Evolutionary conservation across 2,113 vertebrate genomes (phyloP), one percentile per base, ranked within the genome.

Genomic region (Pitta sordida): DNA sequence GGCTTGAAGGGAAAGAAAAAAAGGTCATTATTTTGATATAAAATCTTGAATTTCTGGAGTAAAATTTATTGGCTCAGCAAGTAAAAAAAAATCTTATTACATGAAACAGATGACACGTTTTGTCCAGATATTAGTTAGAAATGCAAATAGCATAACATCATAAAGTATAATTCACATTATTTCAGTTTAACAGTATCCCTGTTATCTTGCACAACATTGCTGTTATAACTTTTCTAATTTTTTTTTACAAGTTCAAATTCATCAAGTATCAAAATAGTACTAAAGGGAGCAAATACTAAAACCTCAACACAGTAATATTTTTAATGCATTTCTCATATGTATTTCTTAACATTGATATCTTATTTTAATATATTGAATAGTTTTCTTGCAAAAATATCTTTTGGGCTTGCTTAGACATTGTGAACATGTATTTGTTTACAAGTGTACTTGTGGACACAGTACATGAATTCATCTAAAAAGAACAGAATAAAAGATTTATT

Each of bases 21-120:
- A 93, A 23, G 27, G 16, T 91, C 12, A 59, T 88, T 86, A 80
- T 80, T 93, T 34, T 91, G n/a, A 93, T 77, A 88, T 26, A 88
- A 51, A 88, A 20, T 77, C 70, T 43, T n/a, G 62, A 83, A 78
- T 53, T n/a, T 39, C 22, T 87, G 32, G 43, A 93, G 83, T 90
- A 74, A 43, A 83, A 91, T 86, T 80, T 63, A 83, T 70, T 80
- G 51, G 2, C 17, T 52, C 7, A 32, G n/a, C 32, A 86, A 60
- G 48, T n/a, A 27, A 59, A 73, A 13, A 73, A 13, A 64, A 70
- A 29, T 43, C 5, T 86, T 22, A 44, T 86, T 83, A 41, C 9
- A 68, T 30, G 43, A 78, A 90, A 63, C 3, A 67, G 1, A 1
- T 10, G 93, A 48, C 13, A 80, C 10, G 4, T 64, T 64, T 73